Conservation (phyloP, 2,797 vertebrate species). For the Antrozous pallidus region DNA sequence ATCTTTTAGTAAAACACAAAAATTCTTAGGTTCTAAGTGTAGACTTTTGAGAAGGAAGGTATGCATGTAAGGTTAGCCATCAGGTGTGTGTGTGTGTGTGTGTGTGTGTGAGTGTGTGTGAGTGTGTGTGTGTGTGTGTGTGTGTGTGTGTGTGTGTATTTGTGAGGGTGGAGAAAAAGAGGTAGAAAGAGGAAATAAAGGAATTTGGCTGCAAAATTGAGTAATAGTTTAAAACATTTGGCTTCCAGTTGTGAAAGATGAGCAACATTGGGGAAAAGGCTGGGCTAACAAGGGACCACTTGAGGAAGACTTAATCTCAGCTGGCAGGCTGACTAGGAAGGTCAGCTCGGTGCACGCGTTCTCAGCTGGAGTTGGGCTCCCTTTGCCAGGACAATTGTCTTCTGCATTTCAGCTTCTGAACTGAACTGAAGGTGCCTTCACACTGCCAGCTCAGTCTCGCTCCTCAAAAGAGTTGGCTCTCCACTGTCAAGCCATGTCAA, state of each 20-base stretch:
- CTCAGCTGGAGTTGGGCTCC: slow-evolving; percentile 84
- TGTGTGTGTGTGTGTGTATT: no score
- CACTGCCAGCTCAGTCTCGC: slow-evolving; percentile 59
- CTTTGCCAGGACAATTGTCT: slow-evolving; percentile 80
- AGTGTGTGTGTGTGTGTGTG: no score
- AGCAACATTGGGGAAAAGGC: slow-evolving; percentile 71
- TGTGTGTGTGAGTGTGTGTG: no score
- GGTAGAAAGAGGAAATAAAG: slow-evolving; percentile 64
- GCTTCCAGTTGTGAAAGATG: slow-evolving; percentile 79
- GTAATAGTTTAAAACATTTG: slow-evolving; percentile 77
- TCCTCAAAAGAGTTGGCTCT: slow-evolving; percentile 61
- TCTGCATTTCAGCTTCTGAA: slow-evolving; percentile 78
- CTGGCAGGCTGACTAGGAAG: slow-evolving; percentile 81
- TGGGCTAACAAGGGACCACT: slow-evolving; percentile 81
- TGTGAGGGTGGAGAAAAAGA: neutral
- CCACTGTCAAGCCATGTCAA: slow-evolving; percentile 32
- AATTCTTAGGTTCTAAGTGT: neutral
- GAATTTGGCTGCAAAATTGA: slow-evolving; percentile 71
- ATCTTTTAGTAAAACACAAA: neutral
- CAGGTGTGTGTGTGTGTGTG: neutral
- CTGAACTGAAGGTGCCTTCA: slow-evolving; percentile 72
- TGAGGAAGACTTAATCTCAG: slow-evolving; percentile 81
- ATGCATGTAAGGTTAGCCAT: slow-evolving; percentile 42
- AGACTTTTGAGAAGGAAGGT: slow-evolving; percentile 66
- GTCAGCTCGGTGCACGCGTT: slow-evolving; percentile 82